Evolutionary conservation across 1,140 invertebrate species (phyloP).

Genomic region (Arion vulgaris): DNA sequence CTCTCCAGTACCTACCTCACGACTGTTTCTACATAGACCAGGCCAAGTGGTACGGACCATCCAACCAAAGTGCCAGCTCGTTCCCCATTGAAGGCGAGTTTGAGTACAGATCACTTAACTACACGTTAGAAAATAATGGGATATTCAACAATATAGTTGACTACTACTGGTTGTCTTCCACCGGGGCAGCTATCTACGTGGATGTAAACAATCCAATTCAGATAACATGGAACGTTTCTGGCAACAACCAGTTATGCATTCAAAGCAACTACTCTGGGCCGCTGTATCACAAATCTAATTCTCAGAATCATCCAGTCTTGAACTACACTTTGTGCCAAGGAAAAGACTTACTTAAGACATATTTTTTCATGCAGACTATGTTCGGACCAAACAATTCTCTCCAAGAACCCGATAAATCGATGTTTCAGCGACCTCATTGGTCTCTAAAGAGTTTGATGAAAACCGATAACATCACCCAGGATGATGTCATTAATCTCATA

Average conservation of each 20-base stretch:
- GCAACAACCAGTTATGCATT: slow-evolving; percentile 49
- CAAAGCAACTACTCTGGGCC: slow-evolving; percentile 51
- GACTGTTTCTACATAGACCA: slow-evolving; percentile 65
- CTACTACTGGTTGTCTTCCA: slow-evolving; percentile 70
- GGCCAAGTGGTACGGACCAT: slow-evolving; percentile 61
- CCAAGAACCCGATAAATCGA: slow-evolving; percentile 30
- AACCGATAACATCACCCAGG: slow-evolving; percentile 38
- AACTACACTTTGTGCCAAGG: slow-evolving; percentile 66
- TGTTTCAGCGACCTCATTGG: slow-evolving; percentile 50
- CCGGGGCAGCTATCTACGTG: slow-evolving; percentile 60
- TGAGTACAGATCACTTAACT: slow-evolving; percentile 46
- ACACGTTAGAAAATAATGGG: slow-evolving; percentile 48
- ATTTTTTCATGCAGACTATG: slow-evolving; percentile 50
- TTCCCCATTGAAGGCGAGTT: slow-evolving; percentile 55
- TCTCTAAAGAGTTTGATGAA: slow-evolving; percentile 45
- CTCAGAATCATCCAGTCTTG: slow-evolving; percentile 33
- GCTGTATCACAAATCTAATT: slow-evolving; percentile 44
- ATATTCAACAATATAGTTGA: slow-evolving; percentile 58
- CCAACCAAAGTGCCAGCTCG: slow-evolving; percentile 47
- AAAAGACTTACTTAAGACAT: slow-evolving; percentile 45
- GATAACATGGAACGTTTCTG: slow-evolving; percentile 57
- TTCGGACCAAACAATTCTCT: slow-evolving; percentile 31
- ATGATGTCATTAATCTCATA: slow-evolving; percentile 37
- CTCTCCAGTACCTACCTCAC: slow-evolving; percentile 41
- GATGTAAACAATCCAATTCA: slow-evolving; percentile 60